Conservation (phyloP, 2,113 vertebrate genomes). For the Brachyhypopomus gauderio region DNA sequence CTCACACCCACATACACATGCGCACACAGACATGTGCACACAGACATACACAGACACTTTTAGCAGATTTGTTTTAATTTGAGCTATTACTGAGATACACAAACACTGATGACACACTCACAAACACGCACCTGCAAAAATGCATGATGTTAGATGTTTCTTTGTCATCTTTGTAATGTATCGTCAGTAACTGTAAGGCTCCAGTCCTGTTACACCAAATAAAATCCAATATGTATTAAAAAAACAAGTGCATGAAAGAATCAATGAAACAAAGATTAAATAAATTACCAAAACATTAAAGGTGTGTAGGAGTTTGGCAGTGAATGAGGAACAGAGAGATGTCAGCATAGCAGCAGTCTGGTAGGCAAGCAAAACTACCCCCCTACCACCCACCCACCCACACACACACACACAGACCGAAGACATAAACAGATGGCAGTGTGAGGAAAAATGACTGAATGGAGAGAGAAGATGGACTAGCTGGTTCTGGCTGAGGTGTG, state of each 20-base stretch:
- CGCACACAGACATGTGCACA: no score
- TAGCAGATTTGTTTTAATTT: conserved; percentile 19
- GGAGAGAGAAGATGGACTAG: neutral
- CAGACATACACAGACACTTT: neutral
- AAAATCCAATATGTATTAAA: no score
- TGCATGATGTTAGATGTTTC: no score
- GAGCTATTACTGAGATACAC: neutral
- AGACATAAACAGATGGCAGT: conserved; percentile 40
- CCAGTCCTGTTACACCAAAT: no score
- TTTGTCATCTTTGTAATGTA: neutral
- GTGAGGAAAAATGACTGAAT: conserved; percentile 14
- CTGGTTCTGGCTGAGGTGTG: neutral
- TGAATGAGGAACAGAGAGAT: neutral
- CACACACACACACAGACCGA: conserved; percentile 25
- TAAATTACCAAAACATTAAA: neutral
- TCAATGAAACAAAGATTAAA: neutral
- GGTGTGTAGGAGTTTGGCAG: neutral
- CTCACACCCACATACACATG: no score
- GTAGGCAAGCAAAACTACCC: neutral
- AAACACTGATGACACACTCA: neutral
- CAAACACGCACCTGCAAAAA: neutral
- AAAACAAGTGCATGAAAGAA: no score
- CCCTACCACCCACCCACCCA: neutral
- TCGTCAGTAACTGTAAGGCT: no score
- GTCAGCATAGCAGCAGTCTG: neutral